Percentiles rank a stretch among this genome's conserved stretches.
phyloP scores from a whole-genome alignment of 2,113 vertebrate species.

The Abramis brama region DNA sequence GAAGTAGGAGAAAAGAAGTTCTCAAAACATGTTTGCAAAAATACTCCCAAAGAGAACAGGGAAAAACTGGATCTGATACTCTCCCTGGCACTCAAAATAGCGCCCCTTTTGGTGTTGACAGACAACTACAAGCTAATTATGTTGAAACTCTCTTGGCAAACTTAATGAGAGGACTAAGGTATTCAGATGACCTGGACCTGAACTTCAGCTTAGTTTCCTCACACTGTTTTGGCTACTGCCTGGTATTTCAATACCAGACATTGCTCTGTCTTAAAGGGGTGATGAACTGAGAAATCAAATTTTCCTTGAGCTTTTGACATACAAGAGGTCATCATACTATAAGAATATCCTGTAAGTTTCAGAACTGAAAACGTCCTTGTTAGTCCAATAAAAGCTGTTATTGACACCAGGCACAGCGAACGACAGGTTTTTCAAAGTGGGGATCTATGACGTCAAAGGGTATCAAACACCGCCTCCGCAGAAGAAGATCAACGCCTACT shows the following conservation, averaged over 20 bases:
- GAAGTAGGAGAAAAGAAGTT: slow-evolving; percentile 67
- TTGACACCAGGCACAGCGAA: too few relatives aligned
- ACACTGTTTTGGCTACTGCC: background rate
- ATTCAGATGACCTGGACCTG: slow-evolving; percentile 22
- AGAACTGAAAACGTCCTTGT: too few relatives aligned
- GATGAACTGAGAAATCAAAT: too few relatives aligned
- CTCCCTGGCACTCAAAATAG: background rate
- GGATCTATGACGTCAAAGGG: too few relatives aligned
- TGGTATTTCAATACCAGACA: background rate
- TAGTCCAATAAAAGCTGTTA: too few relatives aligned
- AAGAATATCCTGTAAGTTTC: too few relatives aligned
- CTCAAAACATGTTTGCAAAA: slow-evolving; percentile 63
- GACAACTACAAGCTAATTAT: slow-evolving; percentile 9
- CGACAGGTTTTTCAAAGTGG: too few relatives aligned
- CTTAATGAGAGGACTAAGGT: slow-evolving; percentile 5
- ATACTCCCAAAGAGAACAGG: slow-evolving; percentile 40
- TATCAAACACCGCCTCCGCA: too few relatives aligned
- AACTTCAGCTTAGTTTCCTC: slow-evolving; percentile 29
- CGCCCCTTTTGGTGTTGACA: background rate
- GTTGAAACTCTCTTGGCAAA: slow-evolving; percentile 11
- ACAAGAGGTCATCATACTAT: too few relatives aligned
- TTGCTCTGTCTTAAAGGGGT: background rate
- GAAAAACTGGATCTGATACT: slow-evolving; percentile 30
- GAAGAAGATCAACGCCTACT: too few relatives aligned
- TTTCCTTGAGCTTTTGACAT: too few relatives aligned